A percentile compares a stretch with the other conserved stretches of the same genome.
These are phyloP conservation scores for Sitta carolinensis DNA, from an alignment of 2,797 vertebrate genomes.

Conservation along the genomic window DNA sequence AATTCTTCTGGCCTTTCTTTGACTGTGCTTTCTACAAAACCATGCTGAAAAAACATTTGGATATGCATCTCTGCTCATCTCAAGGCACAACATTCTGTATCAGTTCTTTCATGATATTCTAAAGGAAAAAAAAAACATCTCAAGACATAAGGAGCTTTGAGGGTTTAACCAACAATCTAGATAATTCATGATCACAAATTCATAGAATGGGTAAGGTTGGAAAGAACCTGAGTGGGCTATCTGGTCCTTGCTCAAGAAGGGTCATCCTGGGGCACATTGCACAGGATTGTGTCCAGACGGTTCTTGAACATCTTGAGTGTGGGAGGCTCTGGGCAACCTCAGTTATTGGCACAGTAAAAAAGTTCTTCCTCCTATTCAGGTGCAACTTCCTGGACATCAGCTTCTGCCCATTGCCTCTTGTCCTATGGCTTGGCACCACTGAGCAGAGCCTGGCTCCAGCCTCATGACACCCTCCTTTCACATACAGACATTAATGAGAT, in stretches of 20 bases:
- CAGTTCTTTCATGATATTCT: accelerated
- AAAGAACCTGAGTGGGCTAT: not conserved
- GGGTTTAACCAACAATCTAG: not conserved
- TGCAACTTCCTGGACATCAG: not conserved
- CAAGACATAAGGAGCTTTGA: not conserved
- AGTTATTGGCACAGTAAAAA: not conserved
- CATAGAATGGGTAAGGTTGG: not conserved
- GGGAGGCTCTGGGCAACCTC: not conserved
- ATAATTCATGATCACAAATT: not conserved
- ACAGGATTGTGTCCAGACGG: not conserved
- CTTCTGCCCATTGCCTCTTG: not conserved
- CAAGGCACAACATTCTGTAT: not conserved
- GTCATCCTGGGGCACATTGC: not conserved
- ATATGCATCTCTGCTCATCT: not conserved
- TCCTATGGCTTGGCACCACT: no score
- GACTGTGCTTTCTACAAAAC: not conserved
- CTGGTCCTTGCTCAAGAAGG: not conserved
- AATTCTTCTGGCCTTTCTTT: not conserved
- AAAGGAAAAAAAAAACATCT: not conserved
- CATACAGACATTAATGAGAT: not conserved
- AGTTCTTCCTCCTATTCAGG: not conserved
- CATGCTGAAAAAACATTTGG: not conserved
- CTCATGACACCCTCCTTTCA: not conserved
- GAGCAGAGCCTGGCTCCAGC: not conserved
- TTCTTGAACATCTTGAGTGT: not conserved